Evolutionary conservation across 2,797 vertebrate genomes (phyloP).

Genomic region (Premnoplex brunnescens): DNA sequence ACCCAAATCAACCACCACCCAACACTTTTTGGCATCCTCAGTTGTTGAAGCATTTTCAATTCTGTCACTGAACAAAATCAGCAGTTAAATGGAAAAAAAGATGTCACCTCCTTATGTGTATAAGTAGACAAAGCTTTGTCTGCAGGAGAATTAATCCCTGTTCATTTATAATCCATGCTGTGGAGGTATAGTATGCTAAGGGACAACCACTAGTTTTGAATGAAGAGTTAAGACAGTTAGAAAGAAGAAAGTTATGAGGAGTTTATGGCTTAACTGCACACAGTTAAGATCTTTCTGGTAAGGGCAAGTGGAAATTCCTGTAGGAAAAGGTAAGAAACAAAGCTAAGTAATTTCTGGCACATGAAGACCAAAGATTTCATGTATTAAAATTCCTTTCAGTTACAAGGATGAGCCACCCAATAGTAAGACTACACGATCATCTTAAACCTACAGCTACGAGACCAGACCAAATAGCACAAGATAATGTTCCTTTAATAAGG

Average conservation of each 20-base stretch:
- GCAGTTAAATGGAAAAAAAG: not conserved
- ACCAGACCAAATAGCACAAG: not conserved
- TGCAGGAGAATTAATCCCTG: not conserved
- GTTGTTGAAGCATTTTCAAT: not conserved
- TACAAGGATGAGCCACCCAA: not conserved
- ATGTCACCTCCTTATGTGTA: not conserved
- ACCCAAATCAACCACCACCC: not conserved
- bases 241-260: not conserved
- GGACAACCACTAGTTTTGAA: not conserved
- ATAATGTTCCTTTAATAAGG: not conserved
- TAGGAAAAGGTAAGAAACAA: not conserved
- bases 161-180: not conserved
- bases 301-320: not conserved
- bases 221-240: not conserved
- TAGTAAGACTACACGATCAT: not conserved
- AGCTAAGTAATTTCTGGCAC: not conserved
- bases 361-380: not conserved
- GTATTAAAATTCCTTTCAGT: not conserved
- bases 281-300: not conserved
- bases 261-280: not conserved
- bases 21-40: not conserved
- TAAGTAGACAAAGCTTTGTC: not conserved
- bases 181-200: not conserved
- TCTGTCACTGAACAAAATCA: not conserved
- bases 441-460: not conserved